These are phyloP conservation scores for Enteromius afrohamiltoni DNA, from an alignment of 2,797 vertebrate species.

Conservation along the genomic window DNA sequence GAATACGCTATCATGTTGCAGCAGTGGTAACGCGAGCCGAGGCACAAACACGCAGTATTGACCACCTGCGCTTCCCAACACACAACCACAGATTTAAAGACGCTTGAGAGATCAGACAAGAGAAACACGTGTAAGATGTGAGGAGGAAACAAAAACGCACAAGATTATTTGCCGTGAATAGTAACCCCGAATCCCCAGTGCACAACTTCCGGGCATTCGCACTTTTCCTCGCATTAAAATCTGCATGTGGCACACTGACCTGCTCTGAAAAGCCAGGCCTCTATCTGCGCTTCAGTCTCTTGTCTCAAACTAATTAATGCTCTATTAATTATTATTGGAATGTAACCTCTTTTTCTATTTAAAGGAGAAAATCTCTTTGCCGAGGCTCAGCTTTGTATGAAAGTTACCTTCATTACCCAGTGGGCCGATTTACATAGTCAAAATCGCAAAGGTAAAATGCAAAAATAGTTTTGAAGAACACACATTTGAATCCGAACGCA, in stretches of 20 bases:
- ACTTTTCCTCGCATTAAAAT: not conserved
- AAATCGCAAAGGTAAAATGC: not conserved
- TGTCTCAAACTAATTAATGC: constrained; percentile 74
- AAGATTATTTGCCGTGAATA: not conserved
- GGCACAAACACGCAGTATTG: constrained; percentile 3
- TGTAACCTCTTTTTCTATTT: constrained; percentile 82
- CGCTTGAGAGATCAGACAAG: constrained; percentile 25
- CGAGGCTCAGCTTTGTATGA: constrained; percentile 20
- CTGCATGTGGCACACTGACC: constrained; percentile 76
- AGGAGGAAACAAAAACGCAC: constrained; percentile 17
- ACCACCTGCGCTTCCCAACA: constrained; percentile 9
- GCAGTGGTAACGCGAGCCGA: constrained; percentile 19
- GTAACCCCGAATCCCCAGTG: constrained; percentile 4
- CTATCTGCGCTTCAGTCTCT: constrained; percentile 63
- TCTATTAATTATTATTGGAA: constrained; percentile 82
- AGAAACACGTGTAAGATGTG: constrained; percentile 1
- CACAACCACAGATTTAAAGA: not conserved
- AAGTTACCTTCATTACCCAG: constrained; percentile 26
- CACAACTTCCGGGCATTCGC: constrained; percentile 25
- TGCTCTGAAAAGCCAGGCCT: constrained; percentile 66
- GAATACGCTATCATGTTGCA: not conserved
- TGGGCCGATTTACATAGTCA: not conserved
- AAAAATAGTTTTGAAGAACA: not conserved
- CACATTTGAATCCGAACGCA: not conserved
- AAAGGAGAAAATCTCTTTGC: constrained; percentile 62